Base-by-base conservation (phyloP, 64 coral and sea anemone genomes). In the Montipora foliosa region DNA sequence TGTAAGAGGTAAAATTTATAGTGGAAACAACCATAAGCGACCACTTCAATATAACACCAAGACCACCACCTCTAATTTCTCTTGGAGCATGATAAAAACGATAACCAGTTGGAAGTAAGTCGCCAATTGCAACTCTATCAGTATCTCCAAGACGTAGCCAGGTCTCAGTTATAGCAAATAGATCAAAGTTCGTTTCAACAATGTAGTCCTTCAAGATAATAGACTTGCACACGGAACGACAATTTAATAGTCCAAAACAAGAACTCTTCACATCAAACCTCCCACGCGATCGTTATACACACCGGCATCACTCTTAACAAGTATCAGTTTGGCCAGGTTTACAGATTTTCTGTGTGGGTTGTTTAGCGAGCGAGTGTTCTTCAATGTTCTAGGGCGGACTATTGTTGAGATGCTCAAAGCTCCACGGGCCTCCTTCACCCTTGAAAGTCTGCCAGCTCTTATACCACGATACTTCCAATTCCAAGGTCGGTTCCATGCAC, bases 141-240 rank as follows among this genome's bases (percentile, higher is more conserved):
- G 17, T 14, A 74, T 71, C 57, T 60, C 57, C 57, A 60, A 13
- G 57, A 60, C 1, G 57, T 52, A 89, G 92, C 94, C 81, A 95
- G 12, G 94, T 95, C 87, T 95, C 87, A 77, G 81, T 90, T 16
- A 95, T 79, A 77, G 80, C 88, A 78, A 91, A 83, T 16, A 95
- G 60, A 61, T 91, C 94, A 72, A 95, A 80, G 15, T 87, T 16
- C 15, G 29, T 90, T 25, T 90, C 74, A 22, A 95, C 88, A 49
- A 89, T 71, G 55, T 89, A 89, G 67, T 94, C 78, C 50, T 94
- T 89, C 9, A 89, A 62, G 10, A 59, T 58, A 67, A 67, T 49
- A 24, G 70, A 25, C 37, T 94, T 89, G 75, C 76, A 24, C 4
- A 89, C 67, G 6, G 84, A 94, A 15, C 92, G 37, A 73, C 73